These are phyloP conservation scores for Drosophila erecta DNA, from an alignment of 1,140 invertebrate species.

Conservation along the genomic window DNA sequence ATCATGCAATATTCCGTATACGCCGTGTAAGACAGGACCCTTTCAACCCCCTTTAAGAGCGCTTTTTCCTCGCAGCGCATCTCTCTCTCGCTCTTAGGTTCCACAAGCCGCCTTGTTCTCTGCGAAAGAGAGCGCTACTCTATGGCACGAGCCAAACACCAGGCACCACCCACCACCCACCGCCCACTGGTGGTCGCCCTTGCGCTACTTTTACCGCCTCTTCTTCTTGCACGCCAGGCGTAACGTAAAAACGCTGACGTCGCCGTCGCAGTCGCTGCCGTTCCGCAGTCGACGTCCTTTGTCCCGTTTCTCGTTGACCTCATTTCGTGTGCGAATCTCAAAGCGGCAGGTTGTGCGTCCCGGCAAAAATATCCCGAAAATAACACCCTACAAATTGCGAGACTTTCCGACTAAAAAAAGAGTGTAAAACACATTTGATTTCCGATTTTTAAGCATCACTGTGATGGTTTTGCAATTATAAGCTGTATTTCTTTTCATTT, in stretches of 20 bases:
- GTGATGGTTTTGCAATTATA: background rate
- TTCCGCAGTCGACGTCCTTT: slow-evolving; percentile 45
- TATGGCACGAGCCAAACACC: too few relatives aligned
- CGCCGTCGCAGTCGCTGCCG: slow-evolving; percentile 33
- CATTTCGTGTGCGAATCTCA: slow-evolving; percentile 83
- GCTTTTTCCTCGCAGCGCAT: too few relatives aligned
- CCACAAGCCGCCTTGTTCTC: slow-evolving; percentile 38
- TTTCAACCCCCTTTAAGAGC: slow-evolving; percentile 18
- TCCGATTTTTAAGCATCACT: background rate
- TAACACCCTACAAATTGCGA: slow-evolving; percentile 25
- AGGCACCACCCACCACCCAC: slow-evolving; percentile 42
- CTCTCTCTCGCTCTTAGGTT: slow-evolving; percentile 34
- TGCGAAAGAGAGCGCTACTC: background rate
- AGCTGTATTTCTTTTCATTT: background rate
- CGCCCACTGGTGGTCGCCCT: slow-evolving; percentile 69
- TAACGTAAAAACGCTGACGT: slow-evolving; percentile 67
- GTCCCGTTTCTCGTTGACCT: slow-evolving; percentile 82
- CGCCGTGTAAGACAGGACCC: slow-evolving; percentile 23
- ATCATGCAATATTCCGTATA: slow-evolving; percentile 70
- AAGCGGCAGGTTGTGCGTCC: slow-evolving; percentile 78
- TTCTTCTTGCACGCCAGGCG: slow-evolving; percentile 54
- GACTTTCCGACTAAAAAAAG: slow-evolving; percentile 8
- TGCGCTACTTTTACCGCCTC: slow-evolving; percentile 71
- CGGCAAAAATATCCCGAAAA: slow-evolving; percentile 30
- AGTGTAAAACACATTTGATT: background rate